These are phyloP conservation scores for Drosophila yakuba DNA, from an alignment of 1,140 invertebrate species.

Conservation along the genomic window DNA sequence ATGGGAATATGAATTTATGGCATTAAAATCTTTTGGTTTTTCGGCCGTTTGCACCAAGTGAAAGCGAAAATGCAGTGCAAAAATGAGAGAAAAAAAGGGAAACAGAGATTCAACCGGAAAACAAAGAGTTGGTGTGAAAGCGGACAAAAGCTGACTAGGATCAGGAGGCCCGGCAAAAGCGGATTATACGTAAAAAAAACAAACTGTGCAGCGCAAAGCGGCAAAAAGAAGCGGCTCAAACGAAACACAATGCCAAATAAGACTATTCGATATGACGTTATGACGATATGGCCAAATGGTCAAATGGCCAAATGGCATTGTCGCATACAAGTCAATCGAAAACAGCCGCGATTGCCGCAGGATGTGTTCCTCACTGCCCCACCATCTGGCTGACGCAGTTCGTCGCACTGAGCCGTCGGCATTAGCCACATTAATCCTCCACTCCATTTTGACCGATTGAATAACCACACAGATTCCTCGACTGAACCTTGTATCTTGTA, in stretches of 20 bases:
- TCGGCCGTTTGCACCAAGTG: slow-evolving; percentile 29
- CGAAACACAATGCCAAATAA: slow-evolving; percentile 31
- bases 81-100: slow-evolving; percentile 10
- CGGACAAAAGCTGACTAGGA: slow-evolving; percentile 53
- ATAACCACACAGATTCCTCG: slow-evolving; percentile 1
- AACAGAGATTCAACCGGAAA: slow-evolving; percentile 16
- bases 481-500: too few relatives aligned
- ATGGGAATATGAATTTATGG: slow-evolving; percentile 69
- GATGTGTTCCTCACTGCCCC: slow-evolving; percentile 31
- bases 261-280: slow-evolving; percentile 5
- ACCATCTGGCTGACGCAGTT: slow-evolving; percentile 1
- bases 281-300: slow-evolving; percentile 29
- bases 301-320: slow-evolving; percentile 43
- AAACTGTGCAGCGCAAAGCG: slow-evolving; percentile 5
- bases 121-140: slow-evolving; percentile 55
- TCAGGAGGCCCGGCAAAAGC: slow-evolving; percentile 37
- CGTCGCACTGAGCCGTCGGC: slow-evolving; percentile 15
- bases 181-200: slow-evolving; percentile 47
- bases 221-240: slow-evolving; percentile 2
- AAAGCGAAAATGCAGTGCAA: slow-evolving; percentile 28
- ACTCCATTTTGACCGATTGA: neutral
- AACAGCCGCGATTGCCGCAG: slow-evolving; percentile 48
- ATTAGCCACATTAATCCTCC: too few relatives aligned
- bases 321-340: slow-evolving; percentile 64
- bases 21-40: slow-evolving; percentile 69